Evolutionary conservation across 1,140 invertebrate genomes (phyloP).

Genomic region (Nasonia vitripennis): DNA sequence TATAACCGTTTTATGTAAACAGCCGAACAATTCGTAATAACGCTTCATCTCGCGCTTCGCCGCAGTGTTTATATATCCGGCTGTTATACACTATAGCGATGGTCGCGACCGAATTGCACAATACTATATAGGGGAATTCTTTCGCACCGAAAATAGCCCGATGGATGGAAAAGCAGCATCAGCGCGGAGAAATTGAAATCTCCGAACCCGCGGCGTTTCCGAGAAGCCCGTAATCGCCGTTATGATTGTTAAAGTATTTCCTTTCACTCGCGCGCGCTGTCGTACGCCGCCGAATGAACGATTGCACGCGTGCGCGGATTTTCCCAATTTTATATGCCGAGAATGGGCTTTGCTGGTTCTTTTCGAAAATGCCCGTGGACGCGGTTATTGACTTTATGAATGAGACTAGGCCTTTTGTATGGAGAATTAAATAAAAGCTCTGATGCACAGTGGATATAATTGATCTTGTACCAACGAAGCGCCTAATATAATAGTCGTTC

Average conservation of each 20-base stretch:
- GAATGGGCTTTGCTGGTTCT: no score
- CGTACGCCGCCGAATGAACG: not conserved
- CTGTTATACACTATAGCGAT: no score
- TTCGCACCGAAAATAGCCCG: not conserved
- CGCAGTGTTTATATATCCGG: no score
- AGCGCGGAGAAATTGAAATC: constrained; percentile 33
- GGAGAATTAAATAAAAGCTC: no score
- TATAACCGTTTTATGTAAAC: not conserved
- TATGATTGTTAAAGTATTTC: constrained; percentile 43
- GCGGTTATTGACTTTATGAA: no score
- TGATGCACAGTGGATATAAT: no score
- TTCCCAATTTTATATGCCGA: constrained; percentile 19
- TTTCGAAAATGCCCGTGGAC: no score
- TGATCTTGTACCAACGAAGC: no score
- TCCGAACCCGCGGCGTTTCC: not conserved
- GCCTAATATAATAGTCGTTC: not conserved
- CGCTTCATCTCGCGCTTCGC: no score
- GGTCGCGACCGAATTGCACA: no score
- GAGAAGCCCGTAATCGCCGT: constrained; percentile 21
- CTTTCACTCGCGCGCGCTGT: constrained; percentile 32
- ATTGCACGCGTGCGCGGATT: constrained; percentile 18
- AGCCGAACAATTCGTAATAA: not conserved
- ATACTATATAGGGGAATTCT: no score
- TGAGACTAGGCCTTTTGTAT: no score
- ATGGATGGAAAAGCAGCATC: not conserved